Evolutionary conservation across 2,797 vertebrate genomes (phyloP), one percentile per base, ranked within the genome.

Genomic region (Dromococcyx pavoninus): DNA sequence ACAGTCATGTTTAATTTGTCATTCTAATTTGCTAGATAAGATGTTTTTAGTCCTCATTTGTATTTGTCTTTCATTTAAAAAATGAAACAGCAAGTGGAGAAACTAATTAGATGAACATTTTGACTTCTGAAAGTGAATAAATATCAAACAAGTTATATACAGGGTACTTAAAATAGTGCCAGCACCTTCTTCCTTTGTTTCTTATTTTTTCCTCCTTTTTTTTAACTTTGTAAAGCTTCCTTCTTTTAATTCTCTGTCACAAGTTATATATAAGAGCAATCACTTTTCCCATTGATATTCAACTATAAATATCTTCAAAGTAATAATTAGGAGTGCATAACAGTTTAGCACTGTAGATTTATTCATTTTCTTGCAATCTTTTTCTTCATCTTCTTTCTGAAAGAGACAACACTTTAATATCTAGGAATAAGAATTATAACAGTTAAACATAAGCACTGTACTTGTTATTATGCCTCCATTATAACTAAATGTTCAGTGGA

Each of bases 401-500:
- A 95, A 95, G 22, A 76, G 62, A 13, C 7, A 82, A 2, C 11
- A 43, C 23, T 85, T 78, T 13, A 69, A 7, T 62, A 78, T 75
- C 72, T 76, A 64, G 14, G 13, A 67, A 85, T 48, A 77, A 61
- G 1, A 82, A 54, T 17, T 43, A 12, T 18, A 69, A 54, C 6
- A 54, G 8, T 21, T 84, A 71, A 71, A 56, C 0, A 0, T 13
- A 71, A 23, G 8, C 18, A 44, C 9, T 64, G 13, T 0, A 0
- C 13, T 50, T 74, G 4, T 16, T 15, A 13, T 19, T 65, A 24
- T 61, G 12, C 9, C 87, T 83, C 33, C 23, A 23, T 71, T 51
- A 32, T 22, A 83, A 86, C 1, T 2, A 70, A 32, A 33, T 39
- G 77, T 79, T 91, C 77, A 61, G 33, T 22, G 19, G 13, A 83